A percentile compares a stretch with the other conserved stretches of the same genome.
Evolutionary conservation across 2,888 invertebrate species (phyloP).

Genomic region (Leptopilina drosophilae): DNA sequence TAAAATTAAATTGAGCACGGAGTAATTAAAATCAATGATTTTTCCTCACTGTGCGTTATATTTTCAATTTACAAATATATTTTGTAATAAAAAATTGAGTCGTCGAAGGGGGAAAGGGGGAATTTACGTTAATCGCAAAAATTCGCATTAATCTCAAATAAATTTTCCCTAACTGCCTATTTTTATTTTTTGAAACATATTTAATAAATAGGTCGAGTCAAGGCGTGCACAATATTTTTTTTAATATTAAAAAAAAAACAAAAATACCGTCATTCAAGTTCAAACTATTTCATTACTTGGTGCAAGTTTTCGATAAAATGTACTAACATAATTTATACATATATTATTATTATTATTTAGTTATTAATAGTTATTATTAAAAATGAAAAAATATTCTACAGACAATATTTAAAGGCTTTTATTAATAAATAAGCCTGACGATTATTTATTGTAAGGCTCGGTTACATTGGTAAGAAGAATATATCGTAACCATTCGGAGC

Average conservation of each 20-base stretch:
- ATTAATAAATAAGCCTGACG: conserved; percentile 49
- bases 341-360: conserved; percentile 35
- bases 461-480: conserved; percentile 72
- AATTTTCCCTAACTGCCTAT: conserved; percentile 49
- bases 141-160: conserved; percentile 22
- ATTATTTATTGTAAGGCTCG: conserved; percentile 60
- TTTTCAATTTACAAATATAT: conserved; percentile 14
- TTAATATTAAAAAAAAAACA: neutral
- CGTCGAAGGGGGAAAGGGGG: neutral
- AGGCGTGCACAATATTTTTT: conserved; percentile 28
- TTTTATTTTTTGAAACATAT: conserved; percentile 53
- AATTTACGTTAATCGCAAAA: conserved; percentile 30
- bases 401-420: neutral
- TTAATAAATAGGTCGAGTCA: conserved; percentile 52
- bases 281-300: conserved; percentile 11
- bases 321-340: conserved; percentile 24
- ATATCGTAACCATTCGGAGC: conserved; percentile 67
- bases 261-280: conserved; percentile 6
- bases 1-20: conserved; percentile 18
- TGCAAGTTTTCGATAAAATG: conserved; percentile 41
- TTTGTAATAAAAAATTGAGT: conserved; percentile 40
- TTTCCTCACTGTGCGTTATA: conserved; percentile 10
- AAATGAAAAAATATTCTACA: conserved; percentile 41
- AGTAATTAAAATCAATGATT: conserved; percentile 16
- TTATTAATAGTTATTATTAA: conserved; percentile 31